Percentiles rank a stretch among this genome's conserved stretches.
Evolutionary conservation across 2,888 invertebrate species (phyloP).

Genomic region (Herminia tarsipennalis): DNA sequence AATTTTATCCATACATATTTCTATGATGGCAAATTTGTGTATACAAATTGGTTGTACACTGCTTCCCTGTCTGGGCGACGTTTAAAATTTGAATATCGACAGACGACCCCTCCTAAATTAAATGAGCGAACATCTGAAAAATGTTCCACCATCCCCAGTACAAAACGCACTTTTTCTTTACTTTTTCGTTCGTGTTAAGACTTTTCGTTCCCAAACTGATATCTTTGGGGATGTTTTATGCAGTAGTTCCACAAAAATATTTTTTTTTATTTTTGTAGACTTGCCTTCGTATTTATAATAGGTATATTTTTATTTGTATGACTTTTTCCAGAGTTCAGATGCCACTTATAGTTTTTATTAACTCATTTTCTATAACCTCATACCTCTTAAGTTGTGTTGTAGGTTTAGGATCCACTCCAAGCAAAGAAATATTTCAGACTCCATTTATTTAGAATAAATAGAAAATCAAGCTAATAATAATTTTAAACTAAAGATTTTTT

Average conservation of each 20-base stretch:
- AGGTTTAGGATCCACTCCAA: too few species aligned
- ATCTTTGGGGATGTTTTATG: conserved; percentile 46
- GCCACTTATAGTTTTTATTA: too few species aligned
- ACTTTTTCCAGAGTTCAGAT: not conserved
- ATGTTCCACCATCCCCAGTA: conserved; percentile 45
- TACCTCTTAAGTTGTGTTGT: too few species aligned
- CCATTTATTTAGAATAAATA: too few species aligned
- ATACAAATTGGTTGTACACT: conserved; percentile 72
- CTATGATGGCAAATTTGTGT: conserved; percentile 69
- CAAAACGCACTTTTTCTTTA: conserved; percentile 48
- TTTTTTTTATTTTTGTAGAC: not conserved
- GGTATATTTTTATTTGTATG: too few species aligned
- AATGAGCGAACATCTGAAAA: conserved; percentile 70
- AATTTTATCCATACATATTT: conserved; percentile 42
- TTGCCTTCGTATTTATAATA: not conserved
- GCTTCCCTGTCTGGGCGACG: conserved; percentile 66
- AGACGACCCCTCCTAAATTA: conserved; percentile 75
- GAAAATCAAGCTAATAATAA: too few species aligned
- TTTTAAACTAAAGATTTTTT: too few species aligned
- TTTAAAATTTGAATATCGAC: conserved; percentile 83
- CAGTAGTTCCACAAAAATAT: conserved; percentile 3
- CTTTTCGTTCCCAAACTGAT: conserved; percentile 42
- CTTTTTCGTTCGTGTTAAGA: conserved; percentile 39
- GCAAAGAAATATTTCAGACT: too few species aligned
- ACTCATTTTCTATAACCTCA: too few species aligned